These are phyloP conservation scores for Petrolisthes manimaculis DNA, from an alignment of 2,888 invertebrate genomes.

Conservation along the genomic window DNA sequence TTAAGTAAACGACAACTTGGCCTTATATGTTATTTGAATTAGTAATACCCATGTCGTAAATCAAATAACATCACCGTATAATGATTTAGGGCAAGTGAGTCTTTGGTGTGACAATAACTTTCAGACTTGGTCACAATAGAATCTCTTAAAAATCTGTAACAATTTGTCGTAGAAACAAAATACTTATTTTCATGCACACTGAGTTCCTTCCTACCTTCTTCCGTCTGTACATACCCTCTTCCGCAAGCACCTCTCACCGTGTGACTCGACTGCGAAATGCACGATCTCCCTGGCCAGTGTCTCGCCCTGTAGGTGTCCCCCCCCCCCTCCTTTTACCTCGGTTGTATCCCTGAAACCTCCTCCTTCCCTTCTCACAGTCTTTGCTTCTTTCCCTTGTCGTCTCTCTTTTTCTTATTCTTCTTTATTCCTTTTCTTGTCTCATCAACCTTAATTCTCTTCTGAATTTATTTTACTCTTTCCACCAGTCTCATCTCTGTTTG, in stretches of 20 bases:
- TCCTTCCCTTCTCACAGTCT: background rate
- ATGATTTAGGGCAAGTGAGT: too few relatives aligned
- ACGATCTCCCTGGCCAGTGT: background rate
- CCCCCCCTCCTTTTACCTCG: background rate
- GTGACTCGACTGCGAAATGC: too few relatives aligned
- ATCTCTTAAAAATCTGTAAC: too few relatives aligned
- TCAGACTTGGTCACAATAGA: too few relatives aligned
- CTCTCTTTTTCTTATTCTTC: background rate
- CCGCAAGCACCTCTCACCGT: background rate
- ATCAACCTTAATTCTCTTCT: constrained; percentile 3
- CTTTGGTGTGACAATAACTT: too few relatives aligned
- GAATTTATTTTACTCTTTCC: background rate
- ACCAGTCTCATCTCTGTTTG: background rate
- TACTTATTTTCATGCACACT: too few relatives aligned
- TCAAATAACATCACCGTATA: too few relatives aligned
- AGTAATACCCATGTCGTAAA: too few relatives aligned
- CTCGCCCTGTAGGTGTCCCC: background rate
- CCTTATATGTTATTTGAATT: too few relatives aligned
- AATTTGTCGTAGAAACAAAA: too few relatives aligned
- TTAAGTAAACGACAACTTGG: too few relatives aligned
- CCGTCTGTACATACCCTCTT: background rate
- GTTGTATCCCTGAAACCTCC: background rate
- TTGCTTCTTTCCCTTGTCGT: background rate
- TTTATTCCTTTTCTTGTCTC: background rate
- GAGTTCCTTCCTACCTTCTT: too few relatives aligned